Percentiles rank a stretch among this genome's conserved stretches.
These are phyloP conservation scores for Harpagifer antarcticus DNA, from an alignment of 2,797 vertebrate species.

Conservation along the genomic window DNA sequence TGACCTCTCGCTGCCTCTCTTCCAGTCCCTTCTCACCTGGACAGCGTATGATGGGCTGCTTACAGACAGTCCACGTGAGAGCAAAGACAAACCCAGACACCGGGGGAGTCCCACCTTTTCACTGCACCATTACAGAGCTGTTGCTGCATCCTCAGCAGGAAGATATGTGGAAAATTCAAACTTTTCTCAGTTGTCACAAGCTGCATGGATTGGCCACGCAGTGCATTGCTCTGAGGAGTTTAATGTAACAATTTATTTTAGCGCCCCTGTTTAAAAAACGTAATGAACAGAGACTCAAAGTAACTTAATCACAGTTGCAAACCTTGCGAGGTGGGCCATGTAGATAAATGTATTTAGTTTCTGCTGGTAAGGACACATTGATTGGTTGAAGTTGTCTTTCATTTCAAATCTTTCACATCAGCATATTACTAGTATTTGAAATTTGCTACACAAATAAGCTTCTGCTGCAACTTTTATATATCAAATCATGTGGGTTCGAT, in stretches of 20 bases:
- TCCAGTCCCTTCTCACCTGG: slow-evolving; percentile 62
- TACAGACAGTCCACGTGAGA: slow-evolving; percentile 50
- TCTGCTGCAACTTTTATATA: not conserved
- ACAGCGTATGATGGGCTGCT: slow-evolving; percentile 45
- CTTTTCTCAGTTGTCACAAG: slow-evolving; percentile 27
- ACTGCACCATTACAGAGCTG: slow-evolving; percentile 60
- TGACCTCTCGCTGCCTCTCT: slow-evolving; percentile 69
- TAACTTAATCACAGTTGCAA: not conserved
- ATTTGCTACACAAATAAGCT: not conserved
- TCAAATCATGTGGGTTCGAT: not conserved
- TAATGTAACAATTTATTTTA: slow-evolving; percentile 1
- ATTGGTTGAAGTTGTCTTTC: not conserved
- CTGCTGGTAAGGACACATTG: not conserved
- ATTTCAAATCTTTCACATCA: not conserved
- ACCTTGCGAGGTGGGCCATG: not conserved
- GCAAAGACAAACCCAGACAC: slow-evolving; percentile 58
- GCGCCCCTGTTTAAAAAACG: not conserved
- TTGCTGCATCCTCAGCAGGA: slow-evolving; percentile 50
- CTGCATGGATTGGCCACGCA: not conserved
- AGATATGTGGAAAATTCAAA: slow-evolving; percentile 37
- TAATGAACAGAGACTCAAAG: not conserved
- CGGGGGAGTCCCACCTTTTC: slow-evolving; percentile 50
- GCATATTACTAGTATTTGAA: not conserved
- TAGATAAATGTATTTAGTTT: not conserved
- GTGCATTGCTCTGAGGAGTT: not conserved